Evolutionary conservation across 2,797 vertebrate species (phyloP).

Genomic region (Macropodus opercularis): DNA sequence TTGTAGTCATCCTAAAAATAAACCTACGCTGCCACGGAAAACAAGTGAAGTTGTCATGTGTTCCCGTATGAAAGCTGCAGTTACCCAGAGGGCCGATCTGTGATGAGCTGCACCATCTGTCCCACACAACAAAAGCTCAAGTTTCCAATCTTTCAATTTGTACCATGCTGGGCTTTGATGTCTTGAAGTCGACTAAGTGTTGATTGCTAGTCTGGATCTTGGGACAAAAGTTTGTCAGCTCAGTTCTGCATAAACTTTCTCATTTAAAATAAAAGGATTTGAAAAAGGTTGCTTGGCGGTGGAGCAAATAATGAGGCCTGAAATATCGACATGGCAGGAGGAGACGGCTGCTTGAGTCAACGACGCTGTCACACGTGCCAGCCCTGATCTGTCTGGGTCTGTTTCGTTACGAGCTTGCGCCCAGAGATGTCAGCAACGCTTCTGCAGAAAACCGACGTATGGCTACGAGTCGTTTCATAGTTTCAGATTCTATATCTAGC

Average conservation of each 20-base stretch:
- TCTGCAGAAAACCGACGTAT: too few species aligned
- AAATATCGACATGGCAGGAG: too few species aligned
- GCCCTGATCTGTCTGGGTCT: too few species aligned
- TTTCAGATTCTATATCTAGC: too few species aligned
- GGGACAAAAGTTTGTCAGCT: not conserved
- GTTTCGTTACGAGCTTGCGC: too few species aligned
- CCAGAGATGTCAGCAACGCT: too few species aligned
- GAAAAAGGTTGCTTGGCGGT: not conserved
- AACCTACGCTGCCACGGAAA: conserved; percentile 18
- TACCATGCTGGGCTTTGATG: not conserved
- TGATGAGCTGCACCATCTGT: not conserved
- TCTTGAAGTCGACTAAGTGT: not conserved
- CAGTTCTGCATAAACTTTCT: not conserved
- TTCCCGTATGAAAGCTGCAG: conserved; percentile 21
- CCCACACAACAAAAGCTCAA: not conserved
- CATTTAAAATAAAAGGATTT: not conserved
- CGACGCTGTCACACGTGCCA: too few species aligned
- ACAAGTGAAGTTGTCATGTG: not conserved
- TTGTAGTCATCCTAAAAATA: conserved; percentile 42
- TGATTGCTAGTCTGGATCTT: not conserved
- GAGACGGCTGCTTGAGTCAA: too few species aligned
- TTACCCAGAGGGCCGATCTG: conserved; percentile 2
- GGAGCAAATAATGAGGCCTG: too few species aligned
- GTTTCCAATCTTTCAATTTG: not conserved
- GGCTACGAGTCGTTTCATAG: too few species aligned